These are phyloP conservation scores for Macaria liturata DNA, from an alignment of 2,888 invertebrate genomes.

Conservation along the genomic window DNA sequence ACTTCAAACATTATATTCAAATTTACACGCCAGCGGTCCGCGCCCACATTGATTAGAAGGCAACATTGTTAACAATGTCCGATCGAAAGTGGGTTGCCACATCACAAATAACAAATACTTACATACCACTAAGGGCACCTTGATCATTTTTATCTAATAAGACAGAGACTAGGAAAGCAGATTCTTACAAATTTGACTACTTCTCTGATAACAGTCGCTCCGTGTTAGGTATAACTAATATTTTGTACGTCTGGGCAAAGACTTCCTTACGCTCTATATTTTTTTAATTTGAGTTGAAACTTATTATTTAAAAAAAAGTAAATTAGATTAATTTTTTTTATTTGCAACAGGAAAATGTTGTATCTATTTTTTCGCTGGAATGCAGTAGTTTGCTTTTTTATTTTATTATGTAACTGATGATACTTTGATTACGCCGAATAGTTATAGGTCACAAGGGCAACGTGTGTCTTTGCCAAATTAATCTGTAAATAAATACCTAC, in stretches of 20 bases:
- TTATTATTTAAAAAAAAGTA: too few relatives aligned
- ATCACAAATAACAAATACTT: slow-evolving; percentile 5
- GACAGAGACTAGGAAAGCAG: too few relatives aligned
- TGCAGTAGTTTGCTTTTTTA: not conserved
- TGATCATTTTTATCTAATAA: not conserved
- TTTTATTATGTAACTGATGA: slow-evolving; percentile 13
- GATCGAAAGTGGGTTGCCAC: slow-evolving; percentile 26
- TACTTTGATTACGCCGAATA: slow-evolving; percentile 17
- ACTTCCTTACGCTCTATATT: too few relatives aligned
- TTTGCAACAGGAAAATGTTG: too few relatives aligned
- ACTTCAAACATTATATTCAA: slow-evolving; percentile 27
- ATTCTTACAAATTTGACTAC: too few relatives aligned
- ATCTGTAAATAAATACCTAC: too few relatives aligned
- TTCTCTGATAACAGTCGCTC: too few relatives aligned
- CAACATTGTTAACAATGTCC: slow-evolving; percentile 22
- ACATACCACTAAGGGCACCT: too few relatives aligned
- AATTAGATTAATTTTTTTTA: too few relatives aligned
- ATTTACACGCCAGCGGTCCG: slow-evolving; percentile 21
- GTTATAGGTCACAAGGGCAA: slow-evolving; percentile 21
- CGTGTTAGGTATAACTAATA: too few relatives aligned
- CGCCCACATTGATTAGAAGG: slow-evolving; percentile 28
- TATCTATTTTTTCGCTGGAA: not conserved
- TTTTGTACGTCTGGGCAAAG: too few relatives aligned
- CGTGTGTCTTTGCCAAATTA: not conserved
- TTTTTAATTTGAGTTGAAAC: too few relatives aligned